phyloP scores from a whole-genome alignment of 2,113 vertebrate genomes.

The Symphodus melops region DNA sequence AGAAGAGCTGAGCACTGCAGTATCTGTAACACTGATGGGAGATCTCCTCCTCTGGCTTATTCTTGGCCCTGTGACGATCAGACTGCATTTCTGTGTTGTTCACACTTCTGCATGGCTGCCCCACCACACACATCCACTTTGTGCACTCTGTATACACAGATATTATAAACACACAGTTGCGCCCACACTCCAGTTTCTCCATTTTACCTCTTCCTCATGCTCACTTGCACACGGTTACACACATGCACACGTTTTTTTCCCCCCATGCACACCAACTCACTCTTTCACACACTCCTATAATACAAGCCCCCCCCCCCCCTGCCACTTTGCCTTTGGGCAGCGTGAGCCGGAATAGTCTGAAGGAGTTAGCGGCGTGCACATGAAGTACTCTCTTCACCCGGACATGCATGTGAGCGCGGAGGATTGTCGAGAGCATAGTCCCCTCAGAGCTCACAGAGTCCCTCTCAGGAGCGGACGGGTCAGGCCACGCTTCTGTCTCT shows the following conservation, averaged over 20 bases:
- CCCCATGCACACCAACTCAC: conserved; percentile 53
- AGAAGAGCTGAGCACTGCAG: conserved; percentile 26
- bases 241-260: conserved; percentile 28
- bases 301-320: conserved; percentile 38
- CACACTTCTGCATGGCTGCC: neutral
- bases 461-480: conserved; percentile 52
- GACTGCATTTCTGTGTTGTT: conserved; percentile 30
- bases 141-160: conserved; percentile 33
- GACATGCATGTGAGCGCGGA: conserved; percentile 65
- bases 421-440: conserved; percentile 61
- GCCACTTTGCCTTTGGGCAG: conserved; percentile 79
- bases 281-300: conserved; percentile 69
- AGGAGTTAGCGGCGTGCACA: conserved; percentile 76
- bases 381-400: conserved; percentile 72
- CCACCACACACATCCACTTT: neutral
- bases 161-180: conserved; percentile 63
- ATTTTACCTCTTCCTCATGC: conserved; percentile 58
- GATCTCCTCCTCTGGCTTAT: conserved; percentile 14
- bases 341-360: conserved; percentile 75
- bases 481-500: conserved; percentile 43
- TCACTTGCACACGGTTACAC: conserved; percentile 55
- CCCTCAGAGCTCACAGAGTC: conserved; percentile 61
- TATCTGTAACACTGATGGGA: conserved; percentile 36
- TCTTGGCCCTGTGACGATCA: conserved; percentile 41
- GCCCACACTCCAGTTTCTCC: conserved; percentile 42